Evolutionary conservation across 1,140 invertebrate species (phyloP).

Genomic region (Subanguina moxae): DNA sequence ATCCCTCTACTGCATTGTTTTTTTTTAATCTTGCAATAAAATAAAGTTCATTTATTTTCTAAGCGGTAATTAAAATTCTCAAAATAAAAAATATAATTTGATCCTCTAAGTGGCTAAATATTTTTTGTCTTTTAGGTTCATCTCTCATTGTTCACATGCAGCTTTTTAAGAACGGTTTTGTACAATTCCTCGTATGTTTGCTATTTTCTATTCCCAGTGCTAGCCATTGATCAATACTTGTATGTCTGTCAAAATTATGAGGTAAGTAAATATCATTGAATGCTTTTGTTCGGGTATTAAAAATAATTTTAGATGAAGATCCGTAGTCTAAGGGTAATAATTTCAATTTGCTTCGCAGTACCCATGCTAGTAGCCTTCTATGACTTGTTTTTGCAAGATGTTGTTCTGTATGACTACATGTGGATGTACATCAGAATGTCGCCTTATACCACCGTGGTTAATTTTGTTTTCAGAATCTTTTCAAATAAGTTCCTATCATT

Average conservation of each 20-base stretch:
- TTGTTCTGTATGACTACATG: constrained; percentile 50
- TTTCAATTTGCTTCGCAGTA: constrained; percentile 45
- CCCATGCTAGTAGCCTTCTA: constrained; percentile 52
- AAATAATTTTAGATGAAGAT: constrained; percentile 29
- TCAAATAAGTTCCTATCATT: neutral
- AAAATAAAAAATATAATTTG: no score
- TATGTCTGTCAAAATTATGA: constrained; percentile 50
- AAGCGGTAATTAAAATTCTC: no score
- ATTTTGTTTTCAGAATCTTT: neutral
- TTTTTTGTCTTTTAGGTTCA: constrained; percentile 24
- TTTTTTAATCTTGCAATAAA: no score
- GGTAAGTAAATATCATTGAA: no score
- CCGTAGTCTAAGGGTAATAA: constrained; percentile 31
- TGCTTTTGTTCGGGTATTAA: no score
- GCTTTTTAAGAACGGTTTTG: constrained; percentile 44
- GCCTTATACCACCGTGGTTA: constrained; percentile 49
- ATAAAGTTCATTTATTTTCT: no score
- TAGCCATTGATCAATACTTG: constrained; percentile 52
- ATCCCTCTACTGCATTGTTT: no score
- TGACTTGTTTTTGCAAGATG: constrained; percentile 49
- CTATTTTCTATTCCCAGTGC: constrained; percentile 49
- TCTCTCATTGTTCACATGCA: constrained; percentile 44
- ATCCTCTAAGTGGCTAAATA: no score
- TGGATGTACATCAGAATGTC: constrained; percentile 48
- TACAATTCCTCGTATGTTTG: constrained; percentile 54